Conservation (phyloP, 2,797 vertebrate genomes). For the Crypturellus tataupa region DNA sequence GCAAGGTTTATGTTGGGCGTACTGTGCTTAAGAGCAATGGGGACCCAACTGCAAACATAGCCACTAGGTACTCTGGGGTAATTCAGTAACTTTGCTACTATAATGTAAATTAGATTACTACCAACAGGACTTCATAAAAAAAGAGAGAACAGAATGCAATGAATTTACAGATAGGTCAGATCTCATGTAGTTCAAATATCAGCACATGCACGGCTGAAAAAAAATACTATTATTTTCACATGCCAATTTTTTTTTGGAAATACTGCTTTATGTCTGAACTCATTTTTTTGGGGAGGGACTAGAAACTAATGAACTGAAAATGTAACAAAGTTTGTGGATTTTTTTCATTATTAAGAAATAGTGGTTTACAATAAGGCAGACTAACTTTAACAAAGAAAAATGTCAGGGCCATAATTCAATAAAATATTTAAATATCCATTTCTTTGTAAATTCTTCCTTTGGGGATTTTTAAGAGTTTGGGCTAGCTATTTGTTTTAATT, state of each 20-base stretch:
- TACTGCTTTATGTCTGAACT: background rate
- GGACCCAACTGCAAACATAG: accelerated
- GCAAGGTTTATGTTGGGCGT: accelerated
- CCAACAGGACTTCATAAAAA: background rate
- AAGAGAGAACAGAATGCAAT: background rate
- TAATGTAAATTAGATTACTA: background rate
- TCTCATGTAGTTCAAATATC: background rate
- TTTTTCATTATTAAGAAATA: background rate
- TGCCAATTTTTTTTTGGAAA: background rate
- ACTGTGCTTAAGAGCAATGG: background rate
- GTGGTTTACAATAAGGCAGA: background rate
- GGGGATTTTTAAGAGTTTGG: background rate
- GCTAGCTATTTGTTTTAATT: background rate
- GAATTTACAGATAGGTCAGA: background rate
- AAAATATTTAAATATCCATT: background rate
- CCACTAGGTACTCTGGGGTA: background rate
- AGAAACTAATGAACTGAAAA: background rate
- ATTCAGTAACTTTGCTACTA: background rate
- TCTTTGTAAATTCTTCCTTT: background rate
- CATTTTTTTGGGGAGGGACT: background rate
- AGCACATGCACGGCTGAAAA: background rate
- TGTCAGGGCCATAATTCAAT: background rate
- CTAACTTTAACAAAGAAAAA: background rate
- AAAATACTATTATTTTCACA: background rate
- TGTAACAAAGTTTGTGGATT: background rate